phyloP scores from a whole-genome alignment of 2,888 invertebrate genomes.

The Noctua janthe region DNA sequence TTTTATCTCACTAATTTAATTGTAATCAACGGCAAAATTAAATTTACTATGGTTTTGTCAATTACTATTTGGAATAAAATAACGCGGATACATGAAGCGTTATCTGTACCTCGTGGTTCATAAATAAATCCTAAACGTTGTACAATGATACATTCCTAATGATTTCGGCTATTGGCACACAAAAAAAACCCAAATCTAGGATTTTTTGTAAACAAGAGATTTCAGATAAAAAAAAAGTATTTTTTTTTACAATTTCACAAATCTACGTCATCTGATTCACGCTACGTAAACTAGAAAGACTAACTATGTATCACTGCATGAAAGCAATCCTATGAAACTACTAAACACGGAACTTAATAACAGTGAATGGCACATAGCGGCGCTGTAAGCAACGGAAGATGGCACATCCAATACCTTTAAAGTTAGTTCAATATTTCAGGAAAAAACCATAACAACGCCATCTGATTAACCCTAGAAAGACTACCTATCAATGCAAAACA shows the following conservation, averaged over 20 bases:
- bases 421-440: background rate
- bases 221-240: no score
- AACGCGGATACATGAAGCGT: background rate
- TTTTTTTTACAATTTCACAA: background rate
- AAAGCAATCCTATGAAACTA: background rate
- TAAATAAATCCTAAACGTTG: background rate
- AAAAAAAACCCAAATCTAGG: background rate
- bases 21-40: background rate
- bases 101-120: background rate
- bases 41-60: background rate
- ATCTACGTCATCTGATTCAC: background rate
- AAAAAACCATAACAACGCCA: background rate
- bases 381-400: background rate
- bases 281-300: background rate
- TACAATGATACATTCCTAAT: background rate
- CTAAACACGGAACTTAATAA: background rate
- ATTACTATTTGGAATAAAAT: background rate
- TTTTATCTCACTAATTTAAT: background rate
- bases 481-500: background rate
- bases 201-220: background rate
- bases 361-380: background rate
- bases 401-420: background rate
- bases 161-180: background rate
- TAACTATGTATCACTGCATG: background rate
- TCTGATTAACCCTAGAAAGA: background rate